Evolutionary conservation across 2,888 invertebrate genomes (phyloP).

Genomic region (Nemotelus pantherinus): DNA sequence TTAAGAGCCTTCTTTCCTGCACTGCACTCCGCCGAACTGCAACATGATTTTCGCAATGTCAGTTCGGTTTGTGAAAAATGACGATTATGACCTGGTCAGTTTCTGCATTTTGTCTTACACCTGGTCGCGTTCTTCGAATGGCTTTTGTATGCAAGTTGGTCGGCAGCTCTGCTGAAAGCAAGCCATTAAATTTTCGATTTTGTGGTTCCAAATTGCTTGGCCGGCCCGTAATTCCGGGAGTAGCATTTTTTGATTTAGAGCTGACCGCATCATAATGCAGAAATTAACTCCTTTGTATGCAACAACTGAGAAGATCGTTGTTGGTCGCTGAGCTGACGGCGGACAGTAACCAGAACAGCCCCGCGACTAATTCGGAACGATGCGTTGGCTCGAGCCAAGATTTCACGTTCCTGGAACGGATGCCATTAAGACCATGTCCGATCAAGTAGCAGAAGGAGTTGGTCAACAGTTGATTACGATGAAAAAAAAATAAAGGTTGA

Average conservation of each 20-base stretch:
- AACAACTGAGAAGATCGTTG: neutral
- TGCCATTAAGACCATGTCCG: constrained; percentile 17
- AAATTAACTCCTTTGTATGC: constrained; percentile 18
- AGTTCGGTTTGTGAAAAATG: constrained; percentile 34
- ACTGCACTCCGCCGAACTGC: neutral
- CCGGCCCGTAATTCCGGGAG: constrained; percentile 38
- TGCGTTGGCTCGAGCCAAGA: constrained; percentile 20
- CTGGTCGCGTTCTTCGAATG: neutral
- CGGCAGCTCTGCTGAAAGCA: constrained; percentile 6
- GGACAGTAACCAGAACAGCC: neutral
- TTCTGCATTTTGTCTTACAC: constrained; percentile 12
- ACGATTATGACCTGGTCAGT: constrained; percentile 37
- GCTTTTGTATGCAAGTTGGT: neutral
- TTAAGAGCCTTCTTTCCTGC: neutral
- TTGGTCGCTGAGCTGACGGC: neutral
- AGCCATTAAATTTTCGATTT: constrained; percentile 38
- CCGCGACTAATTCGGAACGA: constrained; percentile 2
- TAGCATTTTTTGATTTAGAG: constrained; percentile 38
- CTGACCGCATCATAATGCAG: constrained; percentile 15
- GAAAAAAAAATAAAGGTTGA: too few relatives aligned
- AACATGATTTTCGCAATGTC: neutral
- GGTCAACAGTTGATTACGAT: too few relatives aligned
- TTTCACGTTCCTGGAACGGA: constrained; percentile 29
- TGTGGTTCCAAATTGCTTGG: constrained; percentile 24
- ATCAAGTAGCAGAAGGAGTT: neutral